Conservation (phyloP, 1,140 invertebrate species). For the Anastrepha obliqua region DNA sequence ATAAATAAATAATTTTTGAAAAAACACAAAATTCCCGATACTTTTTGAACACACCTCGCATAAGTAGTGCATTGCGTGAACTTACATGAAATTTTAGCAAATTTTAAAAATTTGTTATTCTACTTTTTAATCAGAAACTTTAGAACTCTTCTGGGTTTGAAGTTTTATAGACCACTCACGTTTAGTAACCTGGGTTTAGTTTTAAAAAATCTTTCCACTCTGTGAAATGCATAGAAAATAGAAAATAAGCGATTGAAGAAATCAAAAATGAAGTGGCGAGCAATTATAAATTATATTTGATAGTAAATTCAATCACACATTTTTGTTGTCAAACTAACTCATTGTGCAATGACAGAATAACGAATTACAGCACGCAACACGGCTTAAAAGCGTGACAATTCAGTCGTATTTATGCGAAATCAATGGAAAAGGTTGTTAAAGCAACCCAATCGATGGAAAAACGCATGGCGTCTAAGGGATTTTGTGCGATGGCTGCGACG, state of each 20-base stretch:
- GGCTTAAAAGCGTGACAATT: slow-evolving; percentile 33
- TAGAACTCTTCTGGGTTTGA: too few species aligned
- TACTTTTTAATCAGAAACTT: too few species aligned
- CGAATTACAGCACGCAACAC: neutral
- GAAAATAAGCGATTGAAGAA: neutral
- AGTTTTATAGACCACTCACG: too few species aligned
- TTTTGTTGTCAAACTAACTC: neutral
- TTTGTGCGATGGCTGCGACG: neutral
- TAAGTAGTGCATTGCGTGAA: too few species aligned
- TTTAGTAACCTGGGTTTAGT: too few species aligned
- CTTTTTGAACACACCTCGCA: too few species aligned
- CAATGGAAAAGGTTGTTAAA: neutral
- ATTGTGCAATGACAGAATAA: neutral
- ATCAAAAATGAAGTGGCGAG: neutral
- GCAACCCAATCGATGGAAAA: neutral
- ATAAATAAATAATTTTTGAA: too few species aligned
- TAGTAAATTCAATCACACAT: neutral
- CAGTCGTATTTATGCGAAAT: neutral
- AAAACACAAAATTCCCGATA: too few species aligned
- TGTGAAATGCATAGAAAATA: too few species aligned
- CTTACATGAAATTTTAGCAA: too few species aligned
- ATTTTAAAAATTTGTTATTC: too few species aligned
- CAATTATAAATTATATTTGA: neutral
- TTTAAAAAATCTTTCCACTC: too few species aligned
- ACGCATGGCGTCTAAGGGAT: neutral